Evolutionary conservation across 1,140 invertebrate genomes (phyloP).

Genomic region (Lepidotrigona ventralis): DNA sequence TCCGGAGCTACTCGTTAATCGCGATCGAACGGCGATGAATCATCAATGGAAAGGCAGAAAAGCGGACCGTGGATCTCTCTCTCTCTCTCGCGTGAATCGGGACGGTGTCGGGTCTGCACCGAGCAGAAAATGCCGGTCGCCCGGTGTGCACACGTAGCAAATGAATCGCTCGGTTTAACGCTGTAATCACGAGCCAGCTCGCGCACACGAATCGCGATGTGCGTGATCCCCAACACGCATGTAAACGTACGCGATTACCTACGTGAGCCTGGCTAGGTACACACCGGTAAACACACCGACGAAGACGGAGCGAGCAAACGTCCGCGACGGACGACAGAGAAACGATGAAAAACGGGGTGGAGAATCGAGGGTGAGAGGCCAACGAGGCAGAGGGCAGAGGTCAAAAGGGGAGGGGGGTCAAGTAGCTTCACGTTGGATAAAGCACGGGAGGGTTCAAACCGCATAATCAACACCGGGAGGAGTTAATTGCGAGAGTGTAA

Average conservation of each 20-base stretch:
- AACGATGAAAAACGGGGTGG: not conserved
- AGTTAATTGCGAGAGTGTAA: conserved; percentile 68
- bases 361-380: not conserved
- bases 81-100: not conserved
- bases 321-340: not conserved
- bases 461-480: conserved; percentile 68
- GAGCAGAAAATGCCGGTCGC: conserved; percentile 23
- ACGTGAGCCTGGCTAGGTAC: conserved; percentile 52
- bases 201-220: conserved; percentile 60
- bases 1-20: not conserved
- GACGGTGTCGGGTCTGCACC: not conserved
- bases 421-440: conserved; percentile 22
- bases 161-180: conserved; percentile 69
- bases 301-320: conserved; percentile 38
- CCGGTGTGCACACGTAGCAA: conserved; percentile 60
- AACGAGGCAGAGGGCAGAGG: not conserved
- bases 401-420: not conserved
- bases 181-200: conserved; percentile 69
- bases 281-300: conserved; percentile 36
- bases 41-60: not conserved
- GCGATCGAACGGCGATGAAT: not conserved
- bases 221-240: conserved; percentile 55
- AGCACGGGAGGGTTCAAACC: conserved; percentile 55
- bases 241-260: conserved; percentile 61
- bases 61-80: too few species aligned